Conservation (phyloP, 2,113 vertebrate species). For the Nibea albiflora region DNA sequence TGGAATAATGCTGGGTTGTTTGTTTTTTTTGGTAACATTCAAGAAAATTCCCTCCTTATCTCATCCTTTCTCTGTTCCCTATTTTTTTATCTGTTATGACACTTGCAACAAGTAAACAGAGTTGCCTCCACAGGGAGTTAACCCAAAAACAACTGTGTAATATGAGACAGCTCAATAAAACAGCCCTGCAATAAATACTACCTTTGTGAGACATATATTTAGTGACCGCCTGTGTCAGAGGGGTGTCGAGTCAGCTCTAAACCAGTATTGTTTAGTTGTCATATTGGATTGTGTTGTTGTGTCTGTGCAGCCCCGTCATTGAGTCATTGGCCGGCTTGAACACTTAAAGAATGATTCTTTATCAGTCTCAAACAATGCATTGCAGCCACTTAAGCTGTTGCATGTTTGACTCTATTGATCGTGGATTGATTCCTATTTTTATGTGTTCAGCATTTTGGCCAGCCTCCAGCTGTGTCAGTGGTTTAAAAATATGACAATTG, state of each 20-base stretch:
- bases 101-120: constrained; percentile 42
- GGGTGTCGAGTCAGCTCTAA: not conserved
- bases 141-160: constrained; percentile 41
- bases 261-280: not conserved
- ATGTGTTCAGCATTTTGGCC: constrained; percentile 18
- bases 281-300: not conserved
- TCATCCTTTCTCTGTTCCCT: constrained; percentile 16
- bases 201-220: constrained; percentile 16
- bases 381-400: constrained; percentile 27
- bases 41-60: not conserved
- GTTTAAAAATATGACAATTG: constrained; percentile 37
- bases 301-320: not conserved
- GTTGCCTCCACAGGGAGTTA: constrained; percentile 24
- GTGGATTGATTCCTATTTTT: constrained; percentile 30
- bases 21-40: constrained; percentile 9
- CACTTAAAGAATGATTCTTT: constrained; percentile 21
- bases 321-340: constrained; percentile 20
- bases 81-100: constrained; percentile 38
- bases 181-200: constrained; percentile 8
- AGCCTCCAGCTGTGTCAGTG: constrained; percentile 22
- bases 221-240: constrained; percentile 13
- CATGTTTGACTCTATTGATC: constrained; percentile 42
- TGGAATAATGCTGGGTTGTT: not conserved
- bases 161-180: constrained; percentile 37
- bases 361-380: constrained; percentile 27